Conservation (phyloP, 2,888 invertebrate genomes). For the Embidobia sp. region DNA sequence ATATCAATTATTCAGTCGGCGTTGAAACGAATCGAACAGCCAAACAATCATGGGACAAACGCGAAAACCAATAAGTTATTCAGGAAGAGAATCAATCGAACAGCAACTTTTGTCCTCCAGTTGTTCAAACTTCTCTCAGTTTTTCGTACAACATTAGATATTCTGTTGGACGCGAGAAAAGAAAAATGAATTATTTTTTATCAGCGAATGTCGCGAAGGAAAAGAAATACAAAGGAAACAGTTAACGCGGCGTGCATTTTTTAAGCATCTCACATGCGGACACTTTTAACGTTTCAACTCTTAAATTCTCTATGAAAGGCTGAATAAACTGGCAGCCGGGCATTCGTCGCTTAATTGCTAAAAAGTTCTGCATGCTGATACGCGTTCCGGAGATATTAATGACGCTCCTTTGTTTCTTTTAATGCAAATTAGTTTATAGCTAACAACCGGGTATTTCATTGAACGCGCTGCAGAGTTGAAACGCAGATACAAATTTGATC, state of each 20-base stretch:
- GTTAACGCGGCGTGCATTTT: conserved; percentile 23
- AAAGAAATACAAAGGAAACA: conserved; percentile 15
- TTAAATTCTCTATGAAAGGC: conserved; percentile 31
- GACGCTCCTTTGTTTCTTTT: conserved; percentile 24
- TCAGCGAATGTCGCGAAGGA: no score
- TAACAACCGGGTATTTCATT: conserved; percentile 16
- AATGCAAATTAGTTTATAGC: conserved; percentile 31
- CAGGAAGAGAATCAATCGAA: no score
- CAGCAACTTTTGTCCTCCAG: no score
- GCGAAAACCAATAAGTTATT: no score
- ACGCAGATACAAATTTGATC: not conserved
- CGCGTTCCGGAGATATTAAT: conserved; percentile 23
- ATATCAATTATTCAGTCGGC: no score
- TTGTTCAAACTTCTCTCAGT: no score
- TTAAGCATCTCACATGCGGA: conserved; percentile 16
- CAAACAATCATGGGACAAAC: no score
- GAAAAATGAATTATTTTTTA: not conserved
- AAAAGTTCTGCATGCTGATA: conserved; percentile 14
- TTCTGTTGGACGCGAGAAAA: no score
- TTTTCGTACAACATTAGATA: no score
- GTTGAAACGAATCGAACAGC: no score
- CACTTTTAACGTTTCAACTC: conserved; percentile 23
- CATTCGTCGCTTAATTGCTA: conserved; percentile 25
- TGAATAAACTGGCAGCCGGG: conserved; percentile 26
- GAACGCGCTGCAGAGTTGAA: not conserved